Conservation (phyloP, 2,797 vertebrate genomes). For the Cynopterus sphinx region DNA sequence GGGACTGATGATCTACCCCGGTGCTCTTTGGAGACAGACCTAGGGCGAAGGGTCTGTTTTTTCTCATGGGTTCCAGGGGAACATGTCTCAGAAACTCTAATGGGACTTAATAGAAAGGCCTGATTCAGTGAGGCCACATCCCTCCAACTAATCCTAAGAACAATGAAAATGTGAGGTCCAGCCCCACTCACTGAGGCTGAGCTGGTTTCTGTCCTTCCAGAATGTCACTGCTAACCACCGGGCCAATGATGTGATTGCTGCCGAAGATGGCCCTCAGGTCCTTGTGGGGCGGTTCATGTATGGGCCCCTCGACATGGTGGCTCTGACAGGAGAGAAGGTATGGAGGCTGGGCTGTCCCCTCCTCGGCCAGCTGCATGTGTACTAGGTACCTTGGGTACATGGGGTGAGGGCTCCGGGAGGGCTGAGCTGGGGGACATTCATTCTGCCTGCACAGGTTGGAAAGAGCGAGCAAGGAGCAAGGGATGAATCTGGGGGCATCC, state of each 20-base stretch:
- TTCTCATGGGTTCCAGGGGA: neutral
- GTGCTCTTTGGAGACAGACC: accelerated
- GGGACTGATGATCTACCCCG: neutral
- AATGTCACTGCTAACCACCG: constrained; percentile 98
- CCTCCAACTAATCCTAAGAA: neutral
- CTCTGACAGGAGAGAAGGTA: constrained; percentile 98
- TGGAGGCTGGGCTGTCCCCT: neutral
- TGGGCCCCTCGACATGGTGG: constrained; percentile 98
- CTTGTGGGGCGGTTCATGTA: constrained; percentile 99
- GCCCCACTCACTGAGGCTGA: neutral
- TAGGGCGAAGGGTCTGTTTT: neutral
- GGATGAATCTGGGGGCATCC: neutral
- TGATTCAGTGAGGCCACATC: neutral
- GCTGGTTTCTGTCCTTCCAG: constrained; percentile 81
- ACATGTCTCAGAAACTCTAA: neutral
- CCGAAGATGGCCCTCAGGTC: constrained; percentile 93
- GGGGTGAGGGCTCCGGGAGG: neutral
- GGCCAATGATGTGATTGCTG: constrained; percentile 95
- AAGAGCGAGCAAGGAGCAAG: accelerated
- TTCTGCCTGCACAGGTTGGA: neutral
- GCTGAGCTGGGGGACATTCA: accelerated
- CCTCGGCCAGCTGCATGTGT: neutral
- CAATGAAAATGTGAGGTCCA: too few species aligned
- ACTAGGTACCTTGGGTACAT: neutral
- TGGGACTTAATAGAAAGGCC: neutral